A percentile compares a stretch with the other conserved stretches of the same genome.
Conservation (phyloP, 2,113 vertebrate genomes). For the Variabilichromis moorii region DNA sequence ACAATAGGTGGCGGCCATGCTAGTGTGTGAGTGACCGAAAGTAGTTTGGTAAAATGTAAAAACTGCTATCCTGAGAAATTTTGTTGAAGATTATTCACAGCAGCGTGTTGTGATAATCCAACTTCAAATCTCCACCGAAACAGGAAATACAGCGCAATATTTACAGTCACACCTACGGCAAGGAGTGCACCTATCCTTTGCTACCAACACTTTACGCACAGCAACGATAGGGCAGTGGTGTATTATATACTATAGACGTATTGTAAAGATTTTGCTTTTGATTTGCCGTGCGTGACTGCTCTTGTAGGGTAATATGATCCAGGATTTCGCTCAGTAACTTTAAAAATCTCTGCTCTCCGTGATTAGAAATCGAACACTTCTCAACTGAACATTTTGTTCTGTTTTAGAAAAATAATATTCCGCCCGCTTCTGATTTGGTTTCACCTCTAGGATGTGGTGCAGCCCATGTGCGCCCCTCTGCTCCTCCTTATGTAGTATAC, state of each 20-base stretch:
- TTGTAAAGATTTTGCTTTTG: not conserved
- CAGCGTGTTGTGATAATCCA: not conserved
- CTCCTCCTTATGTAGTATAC: conserved; percentile 46
- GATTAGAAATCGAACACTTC: not conserved
- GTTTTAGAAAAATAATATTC: not conserved
- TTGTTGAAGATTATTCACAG: not conserved
- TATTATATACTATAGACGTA: not conserved
- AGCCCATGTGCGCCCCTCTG: conserved; percentile 47
- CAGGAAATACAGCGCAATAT: not conserved
- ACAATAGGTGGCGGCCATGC: not conserved
- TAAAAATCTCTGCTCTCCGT: not conserved
- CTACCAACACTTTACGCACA: not conserved
- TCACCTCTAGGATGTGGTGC: conserved; percentile 57
- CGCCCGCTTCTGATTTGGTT: conserved; percentile 16
- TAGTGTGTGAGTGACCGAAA: not conserved
- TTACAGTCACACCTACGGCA: not conserved
- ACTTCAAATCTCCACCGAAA: not conserved
- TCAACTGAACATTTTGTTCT: not conserved
- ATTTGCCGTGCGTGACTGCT: not conserved
- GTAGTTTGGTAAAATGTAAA: not conserved
- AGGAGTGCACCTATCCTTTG: not conserved
- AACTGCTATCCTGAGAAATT: not conserved
- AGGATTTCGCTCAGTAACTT: not conserved
- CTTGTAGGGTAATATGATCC: not conserved
- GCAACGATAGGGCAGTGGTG: not conserved